These are phyloP conservation scores for Pecten maximus DNA, from an alignment of 2,888 invertebrate species.

Conservation along the genomic window DNA sequence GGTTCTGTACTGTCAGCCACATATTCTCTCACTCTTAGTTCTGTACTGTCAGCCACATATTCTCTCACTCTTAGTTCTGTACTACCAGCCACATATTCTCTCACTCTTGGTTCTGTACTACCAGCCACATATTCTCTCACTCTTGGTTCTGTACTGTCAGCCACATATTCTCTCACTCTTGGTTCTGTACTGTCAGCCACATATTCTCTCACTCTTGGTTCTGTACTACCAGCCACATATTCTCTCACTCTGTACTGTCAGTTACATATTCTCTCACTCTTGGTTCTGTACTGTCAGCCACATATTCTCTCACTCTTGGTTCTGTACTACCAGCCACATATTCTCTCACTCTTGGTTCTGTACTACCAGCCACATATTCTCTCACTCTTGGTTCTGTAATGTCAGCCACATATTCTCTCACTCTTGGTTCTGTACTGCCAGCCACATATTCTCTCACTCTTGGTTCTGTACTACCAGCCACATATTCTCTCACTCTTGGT, in stretches of 20 bases:
- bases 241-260: not conserved
- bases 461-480: not conserved
- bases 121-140: not conserved
- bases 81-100: not conserved
- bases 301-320: not conserved
- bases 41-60: not conserved
- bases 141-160: not conserved
- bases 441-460: not conserved
- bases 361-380: not conserved
- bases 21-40: not conserved
- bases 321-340: not conserved
- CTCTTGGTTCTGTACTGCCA: not conserved
- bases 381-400: not conserved
- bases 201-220: not conserved
- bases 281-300: not conserved
- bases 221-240: not conserved
- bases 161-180: not conserved
- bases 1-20: not conserved
- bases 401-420: not conserved
- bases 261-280: not conserved
- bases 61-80: not conserved
- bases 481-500: not conserved
- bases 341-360: not conserved
- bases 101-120: not conserved
- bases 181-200: not conserved